Base-by-base conservation (phyloP, 2,797 vertebrate species). In the Neostethus bicornis region DNA sequence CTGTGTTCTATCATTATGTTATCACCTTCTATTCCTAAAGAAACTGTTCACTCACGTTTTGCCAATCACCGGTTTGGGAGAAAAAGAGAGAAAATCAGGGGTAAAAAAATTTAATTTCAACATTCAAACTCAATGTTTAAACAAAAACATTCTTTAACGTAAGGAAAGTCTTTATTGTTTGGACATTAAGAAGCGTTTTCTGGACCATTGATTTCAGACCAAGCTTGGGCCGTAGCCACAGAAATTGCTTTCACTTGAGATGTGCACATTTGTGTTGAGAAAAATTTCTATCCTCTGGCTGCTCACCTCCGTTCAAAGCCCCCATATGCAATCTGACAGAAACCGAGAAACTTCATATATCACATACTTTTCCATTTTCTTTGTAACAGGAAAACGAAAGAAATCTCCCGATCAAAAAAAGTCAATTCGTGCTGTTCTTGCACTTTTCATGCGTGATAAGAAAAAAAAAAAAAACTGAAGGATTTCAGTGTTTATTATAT, bases 181-280 rank as follows among this genome's bases (percentile, higher is more conserved):
- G 25, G 54, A 35, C 46, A 51, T 73, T 73, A 61, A 59, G 75
- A 56, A 70, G 55, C 61, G 54, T 79, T 68, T 62, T 66, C 60
- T 26, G 71, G 47, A 37, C 38, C 74, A 32, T 52, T 17, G 53
- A 51, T 41, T 75, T 80, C 85, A 83, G 81, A 81, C 84, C 75
- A 45, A 66, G 71, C 76, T 67, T 16, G 41, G 59, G 69, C 79
- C 69, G 50, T 76, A 63, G 66, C 72, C 20, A 29, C 49, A 71
- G 83, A 89, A 85, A 89, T 88, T 87, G 84, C 67, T 73, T 83
- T 81, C 56, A 77, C 70, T 81, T 52, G 31, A 67, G 73, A 78
- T 80, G 73, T 64, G 66, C 73, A 52, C 76, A 61, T 82, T 76
- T 74, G 70, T 68, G 76, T 71, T 32, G 50, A 76, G 78, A 77